These are phyloP conservation scores for Ophioninae sp. DNA, from an alignment of 2,888 invertebrate species.

Conservation along the genomic window DNA sequence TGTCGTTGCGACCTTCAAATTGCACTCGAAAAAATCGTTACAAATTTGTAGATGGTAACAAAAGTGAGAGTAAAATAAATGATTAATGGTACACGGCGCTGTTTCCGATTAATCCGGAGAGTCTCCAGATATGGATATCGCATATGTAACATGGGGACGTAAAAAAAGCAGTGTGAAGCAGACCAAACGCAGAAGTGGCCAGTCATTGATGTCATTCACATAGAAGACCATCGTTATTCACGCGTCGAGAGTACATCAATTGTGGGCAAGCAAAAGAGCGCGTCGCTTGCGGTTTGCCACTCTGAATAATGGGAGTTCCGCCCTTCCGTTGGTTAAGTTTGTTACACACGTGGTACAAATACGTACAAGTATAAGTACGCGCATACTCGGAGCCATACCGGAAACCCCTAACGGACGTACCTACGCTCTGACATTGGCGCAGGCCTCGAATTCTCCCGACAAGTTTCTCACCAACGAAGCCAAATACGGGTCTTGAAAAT, in stretches of 20 bases:
- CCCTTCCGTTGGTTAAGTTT: not conserved
- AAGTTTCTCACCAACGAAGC: not conserved
- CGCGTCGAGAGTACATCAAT: not conserved
- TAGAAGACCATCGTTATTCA: not conserved
- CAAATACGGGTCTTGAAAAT: not conserved
- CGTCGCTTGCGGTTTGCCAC: not conserved
- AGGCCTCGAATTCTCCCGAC: slow-evolving; percentile 23
- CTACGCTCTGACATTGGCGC: slow-evolving; percentile 57
- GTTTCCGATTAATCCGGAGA: slow-evolving; percentile 23
- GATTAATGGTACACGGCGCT: not conserved
- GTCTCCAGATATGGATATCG: slow-evolving; percentile 39
- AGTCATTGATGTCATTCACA: slow-evolving; percentile 16
- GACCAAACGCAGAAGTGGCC: slow-evolving; percentile 25
- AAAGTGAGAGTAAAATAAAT: not conserved
- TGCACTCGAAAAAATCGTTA: no score
- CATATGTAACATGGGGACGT: slow-evolving; percentile 32
- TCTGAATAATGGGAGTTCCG: not conserved
- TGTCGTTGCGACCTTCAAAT: no score
- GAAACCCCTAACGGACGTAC: slow-evolving; percentile 63
- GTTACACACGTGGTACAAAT: not conserved
- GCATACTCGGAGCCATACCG: slow-evolving; percentile 48
- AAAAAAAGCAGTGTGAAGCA: slow-evolving; percentile 23
- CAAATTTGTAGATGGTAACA: not conserved
- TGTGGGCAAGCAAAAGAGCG: not conserved
- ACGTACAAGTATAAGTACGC: slow-evolving; percentile 4